A percentile compares a stretch with the other conserved stretches of the same genome.
phyloP scores from a whole-genome alignment of 2,888 invertebrate genomes.

The Heliconius ismenius region DNA sequence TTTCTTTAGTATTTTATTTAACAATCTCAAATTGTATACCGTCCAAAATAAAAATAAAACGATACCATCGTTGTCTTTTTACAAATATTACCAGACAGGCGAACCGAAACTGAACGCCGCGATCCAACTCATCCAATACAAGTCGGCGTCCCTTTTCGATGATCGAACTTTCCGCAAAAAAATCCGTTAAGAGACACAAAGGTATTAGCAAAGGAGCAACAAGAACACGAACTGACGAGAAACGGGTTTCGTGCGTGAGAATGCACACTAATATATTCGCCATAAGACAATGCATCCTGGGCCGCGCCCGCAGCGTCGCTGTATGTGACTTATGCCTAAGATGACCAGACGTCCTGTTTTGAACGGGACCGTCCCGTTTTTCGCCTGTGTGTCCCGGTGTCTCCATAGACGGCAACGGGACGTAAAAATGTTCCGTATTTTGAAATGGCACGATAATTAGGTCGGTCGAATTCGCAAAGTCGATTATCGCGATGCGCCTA shows the following conservation, averaged over 20 bases:
- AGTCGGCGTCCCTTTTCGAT: slow-evolving; percentile 64
- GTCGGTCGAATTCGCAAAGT: too few relatives aligned
- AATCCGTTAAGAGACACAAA: slow-evolving; percentile 61
- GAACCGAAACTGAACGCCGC: slow-evolving; percentile 31
- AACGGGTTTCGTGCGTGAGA: slow-evolving; percentile 72
- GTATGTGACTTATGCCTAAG: slow-evolving; percentile 51
- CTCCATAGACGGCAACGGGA: too few relatives aligned
- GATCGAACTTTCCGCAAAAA: slow-evolving; percentile 65
- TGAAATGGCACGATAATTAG: too few relatives aligned
- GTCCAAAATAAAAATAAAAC: slow-evolving; percentile 19
- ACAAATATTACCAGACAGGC: slow-evolving; percentile 30
- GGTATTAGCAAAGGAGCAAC: slow-evolving; percentile 71
- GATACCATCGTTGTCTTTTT: slow-evolving; percentile 32
- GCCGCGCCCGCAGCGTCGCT: slow-evolving; percentile 51
- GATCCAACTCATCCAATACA: slow-evolving; percentile 57
- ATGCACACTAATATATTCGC: slow-evolving; percentile 68
- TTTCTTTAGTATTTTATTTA: not conserved
- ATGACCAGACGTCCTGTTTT: too few relatives aligned
- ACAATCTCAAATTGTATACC: not conserved
- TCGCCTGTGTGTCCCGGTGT: too few relatives aligned
- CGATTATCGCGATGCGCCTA: too few relatives aligned
- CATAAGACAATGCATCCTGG: slow-evolving; percentile 59
- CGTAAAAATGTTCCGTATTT: too few relatives aligned
- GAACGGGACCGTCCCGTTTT: too few relatives aligned
- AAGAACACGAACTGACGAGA: slow-evolving; percentile 57